These are phyloP conservation scores for Bimastos eiseni DNA, from an alignment of 2,888 invertebrate species.

Conservation along the genomic window DNA sequence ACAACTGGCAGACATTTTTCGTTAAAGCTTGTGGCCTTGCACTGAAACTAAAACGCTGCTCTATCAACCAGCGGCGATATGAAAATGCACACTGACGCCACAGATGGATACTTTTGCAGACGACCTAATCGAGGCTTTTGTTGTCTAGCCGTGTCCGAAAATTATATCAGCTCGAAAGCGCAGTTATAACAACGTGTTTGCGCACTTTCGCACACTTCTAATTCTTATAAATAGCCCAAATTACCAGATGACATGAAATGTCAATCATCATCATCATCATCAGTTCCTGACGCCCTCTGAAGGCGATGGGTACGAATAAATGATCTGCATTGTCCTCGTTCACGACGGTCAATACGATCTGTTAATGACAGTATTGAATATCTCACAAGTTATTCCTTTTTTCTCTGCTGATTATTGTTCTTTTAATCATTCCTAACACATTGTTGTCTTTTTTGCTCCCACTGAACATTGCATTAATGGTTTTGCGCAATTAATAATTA, in stretches of 20 bases:
- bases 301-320: too few species aligned
- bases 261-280: too few species aligned
- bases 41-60: neutral
- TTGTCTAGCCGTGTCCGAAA: neutral
- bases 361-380: too few species aligned
- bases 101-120: neutral
- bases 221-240: neutral
- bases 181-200: neutral
- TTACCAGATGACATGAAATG: neutral
- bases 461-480: too few species aligned
- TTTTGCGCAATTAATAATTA: too few species aligned
- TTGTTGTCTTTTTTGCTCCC: too few species aligned
- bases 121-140: neutral
- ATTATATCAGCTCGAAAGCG: neutral
- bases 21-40: neutral
- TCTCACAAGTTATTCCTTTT: too few species aligned
- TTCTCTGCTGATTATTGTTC: too few species aligned
- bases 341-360: too few species aligned
- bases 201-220: neutral
- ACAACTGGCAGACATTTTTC: constrained; percentile 14
- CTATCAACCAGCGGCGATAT: neutral
- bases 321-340: too few species aligned
- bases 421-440: too few species aligned
- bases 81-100: neutral
- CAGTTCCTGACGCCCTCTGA: too few species aligned